Percentiles rank a stretch among this genome's conserved stretches.
Conservation (phyloP, 2,797 vertebrate species). For the Apogon talboti region DNA sequence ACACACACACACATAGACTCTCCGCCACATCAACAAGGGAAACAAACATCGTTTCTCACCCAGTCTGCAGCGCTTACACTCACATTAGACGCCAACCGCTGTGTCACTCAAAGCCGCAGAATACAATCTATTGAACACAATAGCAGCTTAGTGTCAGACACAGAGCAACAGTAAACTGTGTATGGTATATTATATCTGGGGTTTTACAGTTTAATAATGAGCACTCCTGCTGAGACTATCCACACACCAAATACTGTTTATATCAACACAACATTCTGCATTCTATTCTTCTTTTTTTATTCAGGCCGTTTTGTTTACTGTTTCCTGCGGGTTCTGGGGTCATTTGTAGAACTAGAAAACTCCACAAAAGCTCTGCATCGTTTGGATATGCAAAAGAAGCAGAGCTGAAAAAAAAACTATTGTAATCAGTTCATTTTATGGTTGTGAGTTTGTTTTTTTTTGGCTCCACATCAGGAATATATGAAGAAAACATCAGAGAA, state of each 20-base stretch:
- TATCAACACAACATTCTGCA: constrained; percentile 44
- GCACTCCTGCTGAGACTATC: constrained; percentile 57
- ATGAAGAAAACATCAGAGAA: background rate
- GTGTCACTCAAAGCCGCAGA: constrained; percentile 70
- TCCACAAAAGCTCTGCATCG: too few relatives aligned
- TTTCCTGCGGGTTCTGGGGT: constrained; percentile 8
- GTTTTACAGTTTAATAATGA: constrained; percentile 62
- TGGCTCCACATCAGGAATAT: background rate
- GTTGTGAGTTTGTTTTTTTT: constrained; percentile 1
- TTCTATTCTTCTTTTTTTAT: constrained; percentile 21
- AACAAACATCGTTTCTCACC: constrained; percentile 70
- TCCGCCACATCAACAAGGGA: constrained; percentile 54
- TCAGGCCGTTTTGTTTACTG: constrained; percentile 27
- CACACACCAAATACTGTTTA: constrained; percentile 54
- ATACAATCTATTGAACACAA: constrained; percentile 67
- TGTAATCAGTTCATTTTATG: constrained; percentile 9
- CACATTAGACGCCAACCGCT: constrained; percentile 64
- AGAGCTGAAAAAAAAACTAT: background rate
- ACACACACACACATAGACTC: constrained; percentile 20
- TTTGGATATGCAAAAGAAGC: background rate
- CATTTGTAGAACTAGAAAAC: constrained; percentile 7
- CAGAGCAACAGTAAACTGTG: constrained; percentile 49
- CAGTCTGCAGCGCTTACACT: constrained; percentile 57
- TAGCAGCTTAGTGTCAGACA: constrained; percentile 65
- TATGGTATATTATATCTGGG: constrained; percentile 34